These are phyloP conservation scores for Allolobophora icterica DNA, from an alignment of 2,888 invertebrate species.

Conservation along the genomic window DNA sequence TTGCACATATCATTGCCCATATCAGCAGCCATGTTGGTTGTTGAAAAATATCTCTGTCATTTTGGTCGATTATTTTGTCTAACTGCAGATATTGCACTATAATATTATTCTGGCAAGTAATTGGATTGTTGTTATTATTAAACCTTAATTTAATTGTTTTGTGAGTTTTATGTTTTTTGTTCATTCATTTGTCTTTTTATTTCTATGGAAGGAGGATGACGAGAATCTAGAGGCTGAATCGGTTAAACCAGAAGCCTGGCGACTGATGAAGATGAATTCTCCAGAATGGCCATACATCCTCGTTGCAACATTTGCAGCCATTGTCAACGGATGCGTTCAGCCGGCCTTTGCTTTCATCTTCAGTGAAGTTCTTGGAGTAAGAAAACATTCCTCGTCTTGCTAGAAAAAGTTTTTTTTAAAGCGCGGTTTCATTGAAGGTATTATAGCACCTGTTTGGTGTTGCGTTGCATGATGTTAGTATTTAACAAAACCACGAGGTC, in stretches of 20 bases:
- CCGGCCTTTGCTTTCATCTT: constrained; percentile 65
- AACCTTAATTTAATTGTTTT: too few relatives aligned
- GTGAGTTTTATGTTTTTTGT: too few relatives aligned
- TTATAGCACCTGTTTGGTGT: neutral
- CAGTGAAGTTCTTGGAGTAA: constrained; percentile 52
- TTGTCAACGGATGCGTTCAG: constrained; percentile 59
- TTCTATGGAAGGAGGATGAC: too few relatives aligned
- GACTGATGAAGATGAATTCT: constrained; percentile 56
- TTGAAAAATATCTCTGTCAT: too few relatives aligned
- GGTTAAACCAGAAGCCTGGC: constrained; percentile 56
- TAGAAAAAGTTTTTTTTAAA: neutral
- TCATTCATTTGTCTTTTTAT: neutral
- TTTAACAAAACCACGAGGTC: too few relatives aligned
- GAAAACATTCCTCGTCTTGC: constrained; percentile 11
- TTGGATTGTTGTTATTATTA: too few relatives aligned
- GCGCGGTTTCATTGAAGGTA: neutral
- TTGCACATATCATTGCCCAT: too few relatives aligned
- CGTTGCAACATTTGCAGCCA: constrained; percentile 55
- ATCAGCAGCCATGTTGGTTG: too few relatives aligned
- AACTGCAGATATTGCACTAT: too few relatives aligned
- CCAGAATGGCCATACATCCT: constrained; percentile 56
- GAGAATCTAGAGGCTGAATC: neutral
- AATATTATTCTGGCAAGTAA: too few relatives aligned
- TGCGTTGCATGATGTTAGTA: neutral
- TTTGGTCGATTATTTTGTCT: too few relatives aligned